Percentiles rank a stretch among this genome's conserved stretches.
Evolutionary conservation across 2,113 vertebrate genomes (phyloP).

Genomic region (Gobius niger): DNA sequence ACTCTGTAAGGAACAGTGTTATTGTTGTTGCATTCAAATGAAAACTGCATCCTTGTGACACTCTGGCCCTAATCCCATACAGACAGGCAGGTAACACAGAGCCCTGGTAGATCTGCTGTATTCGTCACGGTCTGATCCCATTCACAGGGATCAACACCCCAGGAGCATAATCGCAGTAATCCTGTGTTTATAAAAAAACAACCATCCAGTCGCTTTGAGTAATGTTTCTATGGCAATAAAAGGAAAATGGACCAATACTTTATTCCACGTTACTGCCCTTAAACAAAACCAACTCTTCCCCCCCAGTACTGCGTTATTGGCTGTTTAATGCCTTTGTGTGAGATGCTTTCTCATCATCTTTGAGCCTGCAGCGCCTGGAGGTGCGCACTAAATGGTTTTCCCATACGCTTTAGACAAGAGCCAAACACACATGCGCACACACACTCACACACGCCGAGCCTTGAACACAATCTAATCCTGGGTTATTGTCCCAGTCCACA

Average conservation of each 20-base stretch:
- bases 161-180: slow-evolving; percentile 52
- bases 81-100: slow-evolving; percentile 28
- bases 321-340: slow-evolving; percentile 51
- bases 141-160: slow-evolving; percentile 46
- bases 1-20: no score
- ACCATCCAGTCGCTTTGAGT: slow-evolving; percentile 17
- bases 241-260: slow-evolving; percentile 13
- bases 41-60: slow-evolving; percentile 20
- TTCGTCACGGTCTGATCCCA: slow-evolving; percentile 45
- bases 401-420: slow-evolving; percentile 37
- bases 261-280: slow-evolving; percentile 6
- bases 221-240: slow-evolving; percentile 6
- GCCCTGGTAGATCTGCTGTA: slow-evolving; percentile 33
- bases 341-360: slow-evolving; percentile 56
- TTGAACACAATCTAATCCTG: slow-evolving; percentile 51
- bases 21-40: no score
- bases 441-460: neutral
- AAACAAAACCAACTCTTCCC: slow-evolving; percentile 36
- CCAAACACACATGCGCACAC: slow-evolving; percentile 14
- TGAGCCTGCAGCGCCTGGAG: slow-evolving; percentile 42
- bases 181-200: slow-evolving; percentile 41
- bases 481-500: slow-evolving; percentile 52
- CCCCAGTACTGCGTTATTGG: slow-evolving; percentile 28
- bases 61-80: slow-evolving; percentile 41
- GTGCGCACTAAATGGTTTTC: slow-evolving; percentile 51